Evolutionary conservation across 1,140 invertebrate genomes (phyloP), one percentile per base, ranked within the genome.

Genomic region (Megalopta genalis): DNA sequence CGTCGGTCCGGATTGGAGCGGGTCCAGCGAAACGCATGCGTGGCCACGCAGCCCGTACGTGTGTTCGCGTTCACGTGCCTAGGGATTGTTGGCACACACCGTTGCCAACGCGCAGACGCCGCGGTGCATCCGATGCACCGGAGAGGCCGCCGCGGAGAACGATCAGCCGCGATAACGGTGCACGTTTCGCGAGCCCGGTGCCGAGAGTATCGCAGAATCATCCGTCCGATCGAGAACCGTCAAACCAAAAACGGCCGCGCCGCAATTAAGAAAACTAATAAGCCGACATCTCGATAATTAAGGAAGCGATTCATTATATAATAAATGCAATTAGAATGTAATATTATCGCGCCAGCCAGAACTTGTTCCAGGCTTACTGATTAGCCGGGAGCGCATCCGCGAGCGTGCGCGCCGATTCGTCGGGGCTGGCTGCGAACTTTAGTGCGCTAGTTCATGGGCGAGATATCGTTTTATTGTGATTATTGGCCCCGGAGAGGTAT

Each of bases 11-110:
- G 80, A 82, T 82, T 80, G 80, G 71, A 85, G 52, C 60, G 59
- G 46, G 70, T 74, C 23, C 54, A 57, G 42, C 27, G 59, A 25
- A 42, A 72, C 84, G 84, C 84, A 85, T 86, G 84, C 83, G 84
- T 76, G 76, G 70, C 69, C 82, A 78, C 65, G 70, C 52, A 60
- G n/a, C 57, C 63, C 57, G 73, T 71, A 57, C 18, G 21, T 63
- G 10, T 32, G 64, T 23, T 54, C 69, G 66, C 70, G 62, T 59
- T 65, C 32, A 32, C 32, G 32, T 32, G 32, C 32, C 54, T 37
- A 6, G 54, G 52, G 32, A 70, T 70, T 63, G 75, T 77, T 77
- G 62, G 52, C 59, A 23, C 32, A 60, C 63, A 27, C 57, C 23
- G 37, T 42, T 65, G 59, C 62, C 32, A 54, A 59, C 54, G 60